These are phyloP conservation scores for Sciaenops ocellatus DNA, from an alignment of 2,797 vertebrate species.

Conservation along the genomic window DNA sequence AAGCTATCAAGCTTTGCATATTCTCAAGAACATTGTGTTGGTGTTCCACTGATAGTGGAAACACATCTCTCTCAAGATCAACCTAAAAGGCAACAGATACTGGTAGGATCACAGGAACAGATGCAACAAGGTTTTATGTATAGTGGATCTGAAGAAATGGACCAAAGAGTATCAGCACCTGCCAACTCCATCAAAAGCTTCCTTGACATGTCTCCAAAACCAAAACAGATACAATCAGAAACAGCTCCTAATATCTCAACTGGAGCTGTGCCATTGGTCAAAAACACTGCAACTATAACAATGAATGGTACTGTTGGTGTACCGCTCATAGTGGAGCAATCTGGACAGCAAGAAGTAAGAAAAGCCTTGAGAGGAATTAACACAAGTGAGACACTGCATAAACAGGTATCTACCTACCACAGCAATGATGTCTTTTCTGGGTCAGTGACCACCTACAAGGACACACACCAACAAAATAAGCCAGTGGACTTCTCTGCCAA, in stretches of 20 bases:
- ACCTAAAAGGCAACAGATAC: slow-evolving; percentile 50
- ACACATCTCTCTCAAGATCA: slow-evolving; percentile 30
- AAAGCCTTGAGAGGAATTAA: slow-evolving; percentile 48
- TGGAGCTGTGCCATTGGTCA: slow-evolving; percentile 72
- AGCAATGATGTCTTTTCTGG: slow-evolving; percentile 48
- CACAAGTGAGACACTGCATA: slow-evolving; percentile 65
- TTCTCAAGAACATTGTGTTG: slow-evolving; percentile 60
- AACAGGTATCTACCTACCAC: slow-evolving; percentile 60
- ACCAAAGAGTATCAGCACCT: slow-evolving; percentile 70
- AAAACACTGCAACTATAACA: slow-evolving; percentile 46
- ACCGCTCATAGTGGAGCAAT: slow-evolving; percentile 67
- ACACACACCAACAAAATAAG: slow-evolving; percentile 54
- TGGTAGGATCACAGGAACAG: slow-evolving; percentile 17
- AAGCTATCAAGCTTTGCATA: slow-evolving; percentile 57
- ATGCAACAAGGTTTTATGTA: slow-evolving; percentile 38
- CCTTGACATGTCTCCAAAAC: slow-evolving; percentile 82
- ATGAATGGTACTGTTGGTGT: slow-evolving; percentile 66
- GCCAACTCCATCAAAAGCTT: slow-evolving; percentile 77
- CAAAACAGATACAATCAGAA: slow-evolving; percentile 49
- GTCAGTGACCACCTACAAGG: slow-evolving; percentile 37
- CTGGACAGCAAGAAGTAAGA: slow-evolving; percentile 52
- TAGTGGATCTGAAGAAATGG: slow-evolving; percentile 20
- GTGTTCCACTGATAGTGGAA: slow-evolving; percentile 79
- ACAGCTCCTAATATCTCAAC: slow-evolving; percentile 23
- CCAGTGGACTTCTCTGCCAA: slow-evolving; percentile 84